phyloP scores from a whole-genome alignment of 2,888 invertebrate genomes.

The Cataglyphis albicans region DNA sequence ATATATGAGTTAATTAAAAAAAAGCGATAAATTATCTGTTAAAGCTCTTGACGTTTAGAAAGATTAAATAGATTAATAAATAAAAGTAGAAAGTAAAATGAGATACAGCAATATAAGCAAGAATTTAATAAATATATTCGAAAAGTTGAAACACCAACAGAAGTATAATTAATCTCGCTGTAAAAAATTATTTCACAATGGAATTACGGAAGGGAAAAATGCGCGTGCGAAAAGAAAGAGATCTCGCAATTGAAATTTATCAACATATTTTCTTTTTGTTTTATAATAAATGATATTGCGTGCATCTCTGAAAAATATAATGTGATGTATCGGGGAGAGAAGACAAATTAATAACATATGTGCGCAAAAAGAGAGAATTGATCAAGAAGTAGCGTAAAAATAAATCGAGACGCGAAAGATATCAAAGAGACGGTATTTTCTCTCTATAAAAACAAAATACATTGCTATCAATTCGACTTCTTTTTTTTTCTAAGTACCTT shows the following conservation, averaged over 20 bases:
- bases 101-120: slow-evolving; percentile 9
- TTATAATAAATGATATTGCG: slow-evolving; percentile 35
- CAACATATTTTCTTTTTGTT: neutral
- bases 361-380: slow-evolving; percentile 16
- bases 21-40: slow-evolving; percentile 2
- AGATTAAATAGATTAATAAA: slow-evolving; percentile 28
- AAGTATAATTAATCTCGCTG: slow-evolving; percentile 37
- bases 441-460: neutral
- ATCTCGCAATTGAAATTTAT: neutral
- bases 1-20: slow-evolving; percentile 21
- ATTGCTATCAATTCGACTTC: neutral
- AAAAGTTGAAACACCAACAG: slow-evolving; percentile 23
- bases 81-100: slow-evolving; percentile 8
- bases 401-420: neutral
- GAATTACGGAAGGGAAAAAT: neutral
- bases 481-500: neutral
- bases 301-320: slow-evolving; percentile 36
- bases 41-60: neutral
- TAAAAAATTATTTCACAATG: slow-evolving; percentile 25
- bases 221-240: neutral
- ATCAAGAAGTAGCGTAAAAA: slow-evolving; percentile 9
- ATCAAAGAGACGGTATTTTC: slow-evolving; percentile 14
- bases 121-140: slow-evolving; percentile 20
- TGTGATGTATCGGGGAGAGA: slow-evolving; percentile 12
- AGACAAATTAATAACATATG: slow-evolving; percentile 46